Base-by-base conservation (phyloP, 2,797 vertebrate species). In the Tangara arthus region DNA sequence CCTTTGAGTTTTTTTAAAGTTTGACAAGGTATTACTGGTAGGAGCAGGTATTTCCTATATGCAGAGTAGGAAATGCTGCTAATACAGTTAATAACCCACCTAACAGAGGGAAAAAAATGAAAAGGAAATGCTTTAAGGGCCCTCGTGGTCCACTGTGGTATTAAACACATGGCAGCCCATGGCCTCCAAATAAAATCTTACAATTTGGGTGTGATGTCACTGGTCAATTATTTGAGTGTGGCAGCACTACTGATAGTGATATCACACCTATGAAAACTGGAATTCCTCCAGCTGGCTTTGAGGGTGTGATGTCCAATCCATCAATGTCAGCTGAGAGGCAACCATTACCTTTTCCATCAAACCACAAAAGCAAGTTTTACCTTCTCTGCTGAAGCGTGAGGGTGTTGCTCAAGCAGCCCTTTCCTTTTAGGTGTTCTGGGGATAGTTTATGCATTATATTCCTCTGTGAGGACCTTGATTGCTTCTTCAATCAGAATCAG, bases 11-110 rank as follows among this genome's bases (percentile, higher is more conserved):
- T 32, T 84, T 86, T 87, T 80, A 68, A 53, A 65, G 57, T 87
- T 92, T 80, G 86, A 53, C 75, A 80, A 89, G 68, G 71, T 93
- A 82, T 97, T 94, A 87, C 75, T 82, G 77, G 35, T 94, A 90
- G 50, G 32, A 95, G 65, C 83, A 95, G 90, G 68, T 93, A 96
- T 97, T 96, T 95, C 83, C 81, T 87, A 90, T 55, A 66, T 79
- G 60, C 78, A 82, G 78, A 85, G 56, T 85, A 89, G 86, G 75
- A 93, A 94, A 85, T 82, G 64, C 70, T 87, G 56, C 87, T 95
- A 85, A 79, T 95, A 71, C 24, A 92, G 81, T 77, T 94, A 95
- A 97, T 92, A 94, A 83, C 52, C 41, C 63, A 79, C 47, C 44
- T 70, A 95, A 89, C 34, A 77, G 83, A 84, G 85, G 85, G 52